Evolutionary conservation across 2,888 invertebrate genomes (phyloP), one percentile per base, ranked within the genome.

Genomic region (Chromoteleia sp.): DNA sequence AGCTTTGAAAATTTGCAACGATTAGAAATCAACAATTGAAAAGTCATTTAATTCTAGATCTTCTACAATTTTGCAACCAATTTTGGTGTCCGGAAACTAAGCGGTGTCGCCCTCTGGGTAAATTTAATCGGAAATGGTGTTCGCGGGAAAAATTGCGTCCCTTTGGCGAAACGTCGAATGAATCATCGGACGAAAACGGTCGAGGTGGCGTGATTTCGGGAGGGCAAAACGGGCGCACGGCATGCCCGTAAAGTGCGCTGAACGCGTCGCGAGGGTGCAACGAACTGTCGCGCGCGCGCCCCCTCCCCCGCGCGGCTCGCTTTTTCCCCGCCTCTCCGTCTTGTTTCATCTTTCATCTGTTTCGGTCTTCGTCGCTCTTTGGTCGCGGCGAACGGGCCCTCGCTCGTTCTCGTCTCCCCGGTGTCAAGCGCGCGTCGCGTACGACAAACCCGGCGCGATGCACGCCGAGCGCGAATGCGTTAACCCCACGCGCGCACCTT

Each of bases 241-340:
- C 56, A 29, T 70, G 68, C 41, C 33, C 15, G 50, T 56, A 84
- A 87, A 87, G 89, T 88, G 87, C 88, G 89, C 86, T 85, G 87
- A 89, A 88, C 88, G 87, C 87, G 79, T 78, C 87, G 79, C 82
- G 82, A 84, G 88, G 86, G 89, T 88, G 88, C 89, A 89, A 88
- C 86, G 89, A 89, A 89, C 89, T 88, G 74, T 74, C 59, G 39
- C 36, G 48, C 30, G 63, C 21, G 50, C 59, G 70, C 61, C 63
- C n/a, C 71, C 68, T 43, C 75, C 58, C 45, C 61, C 56, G 17
- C 80, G 50, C 58, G 25, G 21, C 48, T 48, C 48, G 41, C 50
- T 41, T 25, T 43, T 29, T 14, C 30, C 52, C 48, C 71, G 29
- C 63, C 21, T 50, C 41, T 41, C 43, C 15, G 43, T 21, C 14